phyloP scores from a whole-genome alignment of 2,888 invertebrate species.

The Cordilura impudica region DNA sequence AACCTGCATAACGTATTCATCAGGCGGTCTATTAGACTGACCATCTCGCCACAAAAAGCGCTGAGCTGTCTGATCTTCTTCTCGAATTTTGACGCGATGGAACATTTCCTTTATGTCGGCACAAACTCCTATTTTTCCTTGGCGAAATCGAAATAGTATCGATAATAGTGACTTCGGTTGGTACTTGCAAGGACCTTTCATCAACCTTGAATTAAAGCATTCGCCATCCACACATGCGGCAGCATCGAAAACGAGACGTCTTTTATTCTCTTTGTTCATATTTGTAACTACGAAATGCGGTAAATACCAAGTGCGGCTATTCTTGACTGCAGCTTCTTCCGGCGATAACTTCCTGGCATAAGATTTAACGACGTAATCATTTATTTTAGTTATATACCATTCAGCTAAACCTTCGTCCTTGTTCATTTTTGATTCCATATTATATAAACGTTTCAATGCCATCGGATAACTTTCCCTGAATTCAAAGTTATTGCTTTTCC shows the following conservation, averaged over 20 bases:
- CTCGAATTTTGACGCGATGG: conserved; percentile 29
- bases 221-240: conserved; percentile 32
- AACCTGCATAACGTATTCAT: conserved; percentile 40
- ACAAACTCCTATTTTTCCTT: conserved; percentile 48
- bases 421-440: conserved; percentile 33
- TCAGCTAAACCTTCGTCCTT: not conserved
- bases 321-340: conserved; percentile 11
- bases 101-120: conserved; percentile 57
- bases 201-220: conserved; percentile 44
- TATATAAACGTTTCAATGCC: conserved; percentile 25
- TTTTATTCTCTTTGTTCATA: conserved; percentile 41
- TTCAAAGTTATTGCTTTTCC: conserved; percentile 10
- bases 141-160: conserved; percentile 53
- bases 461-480: conserved; percentile 15
- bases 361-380: conserved; percentile 20
- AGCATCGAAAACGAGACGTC: conserved; percentile 53
- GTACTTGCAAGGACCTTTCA: conserved; percentile 44
- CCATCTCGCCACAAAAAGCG: conserved; percentile 55
- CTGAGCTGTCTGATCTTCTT: conserved; percentile 51
- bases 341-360: conserved; percentile 24
- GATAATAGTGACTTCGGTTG: conserved; percentile 45
- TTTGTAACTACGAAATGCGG: conserved; percentile 38
- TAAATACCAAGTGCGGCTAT: conserved; percentile 28
- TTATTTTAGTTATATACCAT: conserved; percentile 25
- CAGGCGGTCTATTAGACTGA: conserved; percentile 4